Conservation (phyloP, 1,140 invertebrate species). For the Drosophila gunungcola region DNA sequence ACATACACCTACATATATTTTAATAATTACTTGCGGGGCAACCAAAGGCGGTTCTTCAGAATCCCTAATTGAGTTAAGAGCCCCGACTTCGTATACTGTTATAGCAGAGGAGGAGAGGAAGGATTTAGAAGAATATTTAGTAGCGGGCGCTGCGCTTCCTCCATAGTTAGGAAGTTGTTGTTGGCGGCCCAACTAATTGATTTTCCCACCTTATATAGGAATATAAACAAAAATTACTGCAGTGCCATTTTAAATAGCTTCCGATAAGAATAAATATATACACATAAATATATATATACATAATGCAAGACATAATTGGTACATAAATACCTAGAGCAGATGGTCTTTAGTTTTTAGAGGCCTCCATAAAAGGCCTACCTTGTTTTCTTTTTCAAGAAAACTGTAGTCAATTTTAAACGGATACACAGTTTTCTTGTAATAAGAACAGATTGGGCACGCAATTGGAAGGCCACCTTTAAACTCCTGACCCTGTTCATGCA, state of each 20-base stretch:
- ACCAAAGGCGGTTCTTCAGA: constrained; percentile 19
- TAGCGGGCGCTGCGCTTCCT: constrained; percentile 9
- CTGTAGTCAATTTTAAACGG: neutral
- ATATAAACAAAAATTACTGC: constrained; percentile 81
- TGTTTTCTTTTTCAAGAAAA: neutral
- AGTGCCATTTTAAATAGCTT: constrained; percentile 85
- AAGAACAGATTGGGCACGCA: neutral
- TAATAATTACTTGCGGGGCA: constrained; percentile 59
- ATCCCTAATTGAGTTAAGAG: constrained; percentile 28
- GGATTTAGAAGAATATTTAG: constrained; percentile 54
- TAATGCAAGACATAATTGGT: constrained; percentile 43
- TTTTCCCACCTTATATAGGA: constrained; percentile 84
- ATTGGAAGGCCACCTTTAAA: constrained; percentile 2
- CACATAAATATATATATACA: constrained; percentile 47
- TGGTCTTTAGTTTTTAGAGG: constrained; percentile 17
- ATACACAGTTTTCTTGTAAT: neutral
- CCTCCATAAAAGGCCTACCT: neutral
- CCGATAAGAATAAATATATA: constrained; percentile 75
- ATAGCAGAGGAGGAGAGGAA: constrained; percentile 23
- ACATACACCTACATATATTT: constrained; percentile 65
- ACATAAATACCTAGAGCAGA: constrained; percentile 66
- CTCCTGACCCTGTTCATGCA: constrained; percentile 36
- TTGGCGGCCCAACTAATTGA: constrained; percentile 71
- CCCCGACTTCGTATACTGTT: constrained; percentile 46
- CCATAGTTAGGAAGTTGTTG: neutral